phyloP scores from a whole-genome alignment of 2,113 vertebrate species.

The Psammodynastes pulverulentus region DNA sequence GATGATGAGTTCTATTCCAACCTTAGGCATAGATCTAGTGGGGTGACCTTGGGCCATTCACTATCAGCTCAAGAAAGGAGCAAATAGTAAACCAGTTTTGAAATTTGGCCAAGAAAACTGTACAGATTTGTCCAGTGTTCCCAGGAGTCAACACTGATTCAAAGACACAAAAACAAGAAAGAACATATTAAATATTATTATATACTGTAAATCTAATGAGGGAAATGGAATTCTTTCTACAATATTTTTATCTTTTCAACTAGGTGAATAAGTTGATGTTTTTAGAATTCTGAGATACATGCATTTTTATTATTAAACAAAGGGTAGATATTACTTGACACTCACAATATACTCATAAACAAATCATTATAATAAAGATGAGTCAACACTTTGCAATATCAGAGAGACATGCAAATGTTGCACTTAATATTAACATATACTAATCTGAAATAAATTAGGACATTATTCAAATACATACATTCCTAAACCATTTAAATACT shows the following conservation, averaged over 20 bases:
- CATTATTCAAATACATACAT: background rate
- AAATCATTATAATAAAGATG: background rate
- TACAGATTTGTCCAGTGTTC: background rate
- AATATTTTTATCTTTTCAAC: background rate
- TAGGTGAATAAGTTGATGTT: background rate
- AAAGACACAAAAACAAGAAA: background rate
- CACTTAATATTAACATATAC: too few relatives aligned
- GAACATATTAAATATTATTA: background rate
- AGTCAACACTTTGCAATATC: background rate
- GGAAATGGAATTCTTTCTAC: background rate
- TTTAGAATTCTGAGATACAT: background rate
- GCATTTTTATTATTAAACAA: background rate
- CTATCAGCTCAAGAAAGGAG: background rate
- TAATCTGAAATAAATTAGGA: conserved; percentile 9
- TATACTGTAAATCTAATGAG: background rate
- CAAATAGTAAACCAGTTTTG: background rate
- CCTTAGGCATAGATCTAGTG: background rate
- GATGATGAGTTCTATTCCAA: background rate
- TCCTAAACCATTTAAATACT: background rate
- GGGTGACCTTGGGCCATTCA: background rate
- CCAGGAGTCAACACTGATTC: background rate
- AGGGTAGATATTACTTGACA: background rate
- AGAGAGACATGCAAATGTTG: background rate
- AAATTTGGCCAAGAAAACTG: background rate
- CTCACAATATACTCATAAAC: background rate